phyloP scores from a whole-genome alignment of 2,888 invertebrate species.

The Helicoverpa assulta region DNA sequence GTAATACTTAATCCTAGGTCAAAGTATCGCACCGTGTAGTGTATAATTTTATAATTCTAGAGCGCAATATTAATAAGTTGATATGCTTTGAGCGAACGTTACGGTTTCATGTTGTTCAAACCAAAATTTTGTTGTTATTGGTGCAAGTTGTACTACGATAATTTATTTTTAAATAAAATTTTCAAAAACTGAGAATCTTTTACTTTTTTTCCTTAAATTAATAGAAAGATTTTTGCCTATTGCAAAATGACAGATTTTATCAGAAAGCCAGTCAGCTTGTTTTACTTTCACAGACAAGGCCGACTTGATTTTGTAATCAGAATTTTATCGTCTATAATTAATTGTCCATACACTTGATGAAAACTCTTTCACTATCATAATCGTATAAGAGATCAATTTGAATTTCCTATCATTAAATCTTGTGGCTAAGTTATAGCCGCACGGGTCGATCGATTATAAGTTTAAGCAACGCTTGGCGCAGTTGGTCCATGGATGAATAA shows the following conservation, averaged over 20 bases:
- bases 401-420: no score
- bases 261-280: background rate
- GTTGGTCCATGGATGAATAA: no score
- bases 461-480: no score
- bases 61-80: constrained; percentile 75
- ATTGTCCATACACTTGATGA: background rate
- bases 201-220: constrained; percentile 40
- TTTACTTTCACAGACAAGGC: background rate
- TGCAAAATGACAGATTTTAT: background rate
- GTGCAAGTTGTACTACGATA: constrained; percentile 89
- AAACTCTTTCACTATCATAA: background rate
- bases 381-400: background rate
- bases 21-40: constrained; percentile 77
- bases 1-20: constrained; percentile 70
- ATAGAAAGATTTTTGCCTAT: background rate
- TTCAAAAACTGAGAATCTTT: constrained; percentile 68
- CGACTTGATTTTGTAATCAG: background rate
- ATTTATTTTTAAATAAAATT: constrained; percentile 90
- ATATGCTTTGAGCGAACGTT: constrained; percentile 86
- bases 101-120: constrained; percentile 86
- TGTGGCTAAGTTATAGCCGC: no score
- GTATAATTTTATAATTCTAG: constrained; percentile 78
- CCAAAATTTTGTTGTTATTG: constrained; percentile 90
- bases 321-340: background rate
- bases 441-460: no score